A percentile compares a stretch with the other conserved stretches of the same genome.
These are phyloP conservation scores for Enteromius viviparus DNA, from an alignment of 2,797 vertebrate species.

Conservation along the genomic window DNA sequence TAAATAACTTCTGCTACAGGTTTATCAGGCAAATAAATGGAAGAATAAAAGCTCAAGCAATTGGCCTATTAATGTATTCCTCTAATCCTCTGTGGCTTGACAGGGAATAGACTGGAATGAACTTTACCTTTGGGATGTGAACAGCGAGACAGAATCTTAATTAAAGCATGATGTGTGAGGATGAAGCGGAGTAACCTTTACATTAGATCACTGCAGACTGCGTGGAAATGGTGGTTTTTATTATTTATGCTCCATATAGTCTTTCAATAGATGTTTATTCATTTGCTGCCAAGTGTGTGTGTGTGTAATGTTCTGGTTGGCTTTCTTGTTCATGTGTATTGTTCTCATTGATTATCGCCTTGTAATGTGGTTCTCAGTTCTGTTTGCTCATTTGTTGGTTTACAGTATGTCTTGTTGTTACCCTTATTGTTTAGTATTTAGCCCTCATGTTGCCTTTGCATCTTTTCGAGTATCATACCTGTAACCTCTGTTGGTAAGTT, in stretches of 20 bases:
- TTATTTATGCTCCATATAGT: not conserved
- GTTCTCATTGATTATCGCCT: too few species aligned
- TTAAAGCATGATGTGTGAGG: not conserved
- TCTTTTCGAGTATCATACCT: too few species aligned
- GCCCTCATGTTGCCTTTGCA: too few species aligned
- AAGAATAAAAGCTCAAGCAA: not conserved
- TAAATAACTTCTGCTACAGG: not conserved
- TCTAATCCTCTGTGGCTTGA: not conserved
- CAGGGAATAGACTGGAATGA: not conserved
- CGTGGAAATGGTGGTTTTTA: not conserved
- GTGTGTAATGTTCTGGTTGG: too few species aligned
- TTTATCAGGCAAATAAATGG: not conserved
- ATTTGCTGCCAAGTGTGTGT: not conserved
- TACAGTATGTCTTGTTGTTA: too few species aligned
- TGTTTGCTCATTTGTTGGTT: too few species aligned
- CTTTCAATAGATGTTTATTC: not conserved
- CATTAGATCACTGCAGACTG: not conserved
- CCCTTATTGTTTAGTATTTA: too few species aligned
- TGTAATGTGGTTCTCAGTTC: too few species aligned
- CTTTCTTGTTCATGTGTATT: too few species aligned
- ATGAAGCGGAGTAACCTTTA: not conserved
- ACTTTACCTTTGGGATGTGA: conserved; percentile 1
- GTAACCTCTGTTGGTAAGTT: too few species aligned
- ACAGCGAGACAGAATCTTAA: not conserved
- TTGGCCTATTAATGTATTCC: not conserved